phyloP scores from a whole-genome alignment of 1,140 invertebrate species.

The Dendroctonus valens region DNA sequence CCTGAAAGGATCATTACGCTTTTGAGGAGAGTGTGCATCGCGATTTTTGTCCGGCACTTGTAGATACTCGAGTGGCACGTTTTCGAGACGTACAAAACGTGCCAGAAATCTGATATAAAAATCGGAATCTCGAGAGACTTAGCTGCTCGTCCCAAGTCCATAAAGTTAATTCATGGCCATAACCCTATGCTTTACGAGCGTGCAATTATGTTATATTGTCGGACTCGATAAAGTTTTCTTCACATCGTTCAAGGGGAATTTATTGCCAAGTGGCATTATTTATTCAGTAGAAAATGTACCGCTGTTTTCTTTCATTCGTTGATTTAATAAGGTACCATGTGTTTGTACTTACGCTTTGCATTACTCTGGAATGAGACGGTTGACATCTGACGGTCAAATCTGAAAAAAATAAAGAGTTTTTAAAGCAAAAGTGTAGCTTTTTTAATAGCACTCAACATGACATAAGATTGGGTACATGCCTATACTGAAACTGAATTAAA shows the following conservation, averaged over 20 bases:
- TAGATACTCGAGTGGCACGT: slow-evolving; percentile 42
- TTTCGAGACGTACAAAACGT: slow-evolving; percentile 42
- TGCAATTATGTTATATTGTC: slow-evolving; percentile 34
- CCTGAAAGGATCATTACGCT: slow-evolving; percentile 35
- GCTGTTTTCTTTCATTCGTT: background rate
- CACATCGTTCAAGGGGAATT: slow-evolving; percentile 16
- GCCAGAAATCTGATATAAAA: slow-evolving; percentile 47
- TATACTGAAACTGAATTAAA: too few relatives aligned
- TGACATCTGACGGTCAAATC: slow-evolving; percentile 44
- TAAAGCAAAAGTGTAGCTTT: too few relatives aligned
- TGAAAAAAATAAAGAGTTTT: slow-evolving; percentile 37
- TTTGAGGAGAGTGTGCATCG: slow-evolving; percentile 16
- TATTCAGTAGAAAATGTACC: background rate
- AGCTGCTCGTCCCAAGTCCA: slow-evolving; percentile 31
- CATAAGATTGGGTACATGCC: too few relatives aligned
- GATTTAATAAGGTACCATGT: background rate
- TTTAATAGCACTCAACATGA: too few relatives aligned
- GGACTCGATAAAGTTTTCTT: slow-evolving; percentile 25
- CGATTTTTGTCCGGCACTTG: slow-evolving; percentile 31
- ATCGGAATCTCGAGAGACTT: slow-evolving; percentile 40
- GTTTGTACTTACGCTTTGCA: slow-evolving; percentile 43
- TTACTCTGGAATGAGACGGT: slow-evolving; percentile 41
- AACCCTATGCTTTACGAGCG: slow-evolving; percentile 34
- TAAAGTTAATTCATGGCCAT: slow-evolving; percentile 42
- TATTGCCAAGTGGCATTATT: slow-evolving; percentile 7